Evolutionary conservation across 2,113 vertebrate genomes (phyloP).

Genomic region (Pomatostomus ruficeps): DNA sequence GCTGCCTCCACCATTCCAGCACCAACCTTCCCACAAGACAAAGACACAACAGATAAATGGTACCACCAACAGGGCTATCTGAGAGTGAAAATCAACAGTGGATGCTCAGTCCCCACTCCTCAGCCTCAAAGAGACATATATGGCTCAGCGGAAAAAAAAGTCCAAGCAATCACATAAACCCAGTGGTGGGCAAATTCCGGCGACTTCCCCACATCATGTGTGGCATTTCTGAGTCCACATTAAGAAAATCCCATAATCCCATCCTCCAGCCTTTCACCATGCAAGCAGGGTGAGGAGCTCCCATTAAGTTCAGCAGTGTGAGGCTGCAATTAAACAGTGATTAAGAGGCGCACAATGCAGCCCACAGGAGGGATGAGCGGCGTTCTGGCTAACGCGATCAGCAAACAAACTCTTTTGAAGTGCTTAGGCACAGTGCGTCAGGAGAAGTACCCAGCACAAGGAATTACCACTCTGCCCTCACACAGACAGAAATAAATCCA

Average conservation of each 20-base stretch:
- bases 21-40: background rate
- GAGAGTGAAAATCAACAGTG: background rate
- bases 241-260: constrained; percentile 13
- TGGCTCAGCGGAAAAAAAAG: background rate
- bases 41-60: background rate
- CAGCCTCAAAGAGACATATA: background rate
- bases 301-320: background rate
- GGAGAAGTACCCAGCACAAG: background rate
- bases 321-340: constrained; percentile 10
- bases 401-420: constrained; percentile 16
- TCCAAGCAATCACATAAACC: rapidly evolving
- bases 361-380: background rate
- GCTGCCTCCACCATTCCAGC: background rate
- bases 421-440: background rate
- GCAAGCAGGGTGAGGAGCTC: background rate
- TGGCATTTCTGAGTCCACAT: background rate
- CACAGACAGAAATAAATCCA: background rate
- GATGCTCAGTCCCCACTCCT: background rate
- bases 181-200: background rate
- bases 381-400: background rate
- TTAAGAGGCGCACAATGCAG: background rate
- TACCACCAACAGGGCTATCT: background rate
- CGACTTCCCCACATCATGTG: background rate
- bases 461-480: background rate
- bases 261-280: background rate